A percentile compares a stretch with the other conserved stretches of the same genome.
These are phyloP conservation scores for Falco berigora DNA, from an alignment of 2,797 vertebrate genomes.

Conservation along the genomic window DNA sequence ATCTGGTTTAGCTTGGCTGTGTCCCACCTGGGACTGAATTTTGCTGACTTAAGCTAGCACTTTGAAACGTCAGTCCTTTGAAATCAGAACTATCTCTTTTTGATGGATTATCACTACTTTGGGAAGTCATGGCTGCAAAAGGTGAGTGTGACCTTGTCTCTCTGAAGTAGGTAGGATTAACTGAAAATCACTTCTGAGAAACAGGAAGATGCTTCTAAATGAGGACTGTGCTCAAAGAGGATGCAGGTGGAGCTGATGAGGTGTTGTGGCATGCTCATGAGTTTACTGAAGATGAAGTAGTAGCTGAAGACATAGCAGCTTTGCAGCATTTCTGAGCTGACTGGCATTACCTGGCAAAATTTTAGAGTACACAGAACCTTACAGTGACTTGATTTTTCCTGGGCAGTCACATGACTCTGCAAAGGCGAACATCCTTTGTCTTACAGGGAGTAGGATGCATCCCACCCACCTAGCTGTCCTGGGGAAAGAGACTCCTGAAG, in stretches of 20 bases:
- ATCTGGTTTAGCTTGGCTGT: background rate
- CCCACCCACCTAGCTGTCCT: background rate
- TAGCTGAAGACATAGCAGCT: background rate
- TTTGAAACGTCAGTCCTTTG: background rate
- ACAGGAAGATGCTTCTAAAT: background rate
- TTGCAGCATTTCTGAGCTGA: background rate
- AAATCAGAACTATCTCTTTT: background rate
- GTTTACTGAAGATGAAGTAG: no score
- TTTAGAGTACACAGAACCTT: background rate
- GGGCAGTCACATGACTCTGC: background rate
- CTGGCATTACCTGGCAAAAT: background rate
- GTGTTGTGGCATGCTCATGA: background rate
- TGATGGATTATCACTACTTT: background rate
- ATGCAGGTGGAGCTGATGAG: background rate
- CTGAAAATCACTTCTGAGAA: background rate
- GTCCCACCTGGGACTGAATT: background rate
- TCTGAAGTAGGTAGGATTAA: background rate
- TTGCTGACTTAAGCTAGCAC: background rate
- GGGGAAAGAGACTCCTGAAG: background rate
- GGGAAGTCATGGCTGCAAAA: background rate
- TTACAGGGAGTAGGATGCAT: background rate
- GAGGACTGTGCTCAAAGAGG: background rate
- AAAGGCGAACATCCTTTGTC: background rate
- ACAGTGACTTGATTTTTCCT: background rate
- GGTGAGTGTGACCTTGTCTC: fast-evolving